Evolutionary conservation across 2,797 vertebrate genomes (phyloP).

Genomic region (Eleutherodactylus coqui): DNA sequence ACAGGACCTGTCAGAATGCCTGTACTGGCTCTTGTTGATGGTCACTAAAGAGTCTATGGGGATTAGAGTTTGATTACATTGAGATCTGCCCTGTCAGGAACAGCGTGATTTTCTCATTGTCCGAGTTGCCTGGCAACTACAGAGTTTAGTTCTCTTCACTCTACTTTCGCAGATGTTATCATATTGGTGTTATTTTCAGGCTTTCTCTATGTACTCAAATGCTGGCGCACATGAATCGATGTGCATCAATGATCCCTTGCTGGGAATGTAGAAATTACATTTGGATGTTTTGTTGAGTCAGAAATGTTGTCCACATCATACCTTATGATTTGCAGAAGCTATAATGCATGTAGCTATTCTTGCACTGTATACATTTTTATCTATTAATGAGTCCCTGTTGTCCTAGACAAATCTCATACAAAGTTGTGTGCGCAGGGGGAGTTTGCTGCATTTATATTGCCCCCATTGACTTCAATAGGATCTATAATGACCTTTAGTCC

Average conservation of each 20-base stretch:
- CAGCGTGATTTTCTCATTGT: slow-evolving; percentile 39
- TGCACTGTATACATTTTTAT: not conserved
- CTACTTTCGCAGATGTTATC: slow-evolving; percentile 28
- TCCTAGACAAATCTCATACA: no score
- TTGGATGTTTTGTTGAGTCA: not conserved
- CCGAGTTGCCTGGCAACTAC: slow-evolving; percentile 55
- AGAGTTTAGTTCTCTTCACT: slow-evolving; percentile 14
- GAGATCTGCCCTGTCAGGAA: slow-evolving; percentile 41
- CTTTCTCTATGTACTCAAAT: slow-evolving; percentile 13
- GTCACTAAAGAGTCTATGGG: slow-evolving; percentile 45
- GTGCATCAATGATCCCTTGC: not conserved
- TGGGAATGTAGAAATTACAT: not conserved
- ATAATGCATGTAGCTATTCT: not conserved
- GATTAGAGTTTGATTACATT: slow-evolving; percentile 51
- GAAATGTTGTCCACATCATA: not conserved
- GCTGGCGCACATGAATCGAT: not conserved
- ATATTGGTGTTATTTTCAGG: slow-evolving; percentile 2
- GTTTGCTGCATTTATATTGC: not conserved
- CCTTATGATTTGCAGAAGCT: no score
- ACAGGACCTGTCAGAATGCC: slow-evolving; percentile 33
- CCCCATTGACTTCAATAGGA: no score
- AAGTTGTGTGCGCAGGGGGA: not conserved
- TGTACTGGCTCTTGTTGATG: slow-evolving; percentile 2
- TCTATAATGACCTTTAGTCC: no score
- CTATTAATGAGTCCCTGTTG: no score